These are phyloP conservation scores for Cossypha heuglini DNA, from an alignment of 2,797 vertebrate genomes.

Conservation along the genomic window DNA sequence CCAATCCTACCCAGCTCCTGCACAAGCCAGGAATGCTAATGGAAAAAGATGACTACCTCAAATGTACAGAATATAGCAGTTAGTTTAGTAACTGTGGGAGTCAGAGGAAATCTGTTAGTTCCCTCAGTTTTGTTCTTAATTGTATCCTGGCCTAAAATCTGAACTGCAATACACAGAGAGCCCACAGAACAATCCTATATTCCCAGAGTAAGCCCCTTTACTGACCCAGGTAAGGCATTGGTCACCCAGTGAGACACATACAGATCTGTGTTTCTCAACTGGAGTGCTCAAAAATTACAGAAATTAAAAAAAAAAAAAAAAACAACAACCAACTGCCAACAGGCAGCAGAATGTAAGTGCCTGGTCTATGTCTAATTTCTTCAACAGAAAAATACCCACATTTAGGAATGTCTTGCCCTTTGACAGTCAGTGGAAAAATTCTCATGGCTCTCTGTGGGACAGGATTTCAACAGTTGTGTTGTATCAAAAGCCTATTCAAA, in stretches of 20 bases:
- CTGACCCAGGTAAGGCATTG: neutral
- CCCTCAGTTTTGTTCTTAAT: neutral
- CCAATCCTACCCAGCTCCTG: neutral
- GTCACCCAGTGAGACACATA: accelerated
- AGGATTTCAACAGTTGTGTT: neutral
- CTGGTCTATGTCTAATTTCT: neutral
- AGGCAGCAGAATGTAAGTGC: neutral
- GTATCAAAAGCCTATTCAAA: neutral
- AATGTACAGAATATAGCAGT: neutral
- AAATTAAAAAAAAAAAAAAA: neutral
- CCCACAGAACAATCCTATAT: neutral
- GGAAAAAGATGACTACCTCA: neutral
- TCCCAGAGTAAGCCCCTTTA: accelerated
- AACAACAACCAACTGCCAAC: neutral
- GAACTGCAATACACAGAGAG: neutral
- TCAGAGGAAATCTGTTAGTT: neutral
- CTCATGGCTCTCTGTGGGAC: neutral
- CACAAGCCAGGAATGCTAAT: neutral
- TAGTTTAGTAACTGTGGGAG: too few species aligned
- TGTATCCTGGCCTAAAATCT: neutral
- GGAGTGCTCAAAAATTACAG: neutral
- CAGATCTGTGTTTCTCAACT: neutral
- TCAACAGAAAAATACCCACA: neutral
- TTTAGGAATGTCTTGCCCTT: neutral
- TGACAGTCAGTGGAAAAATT: neutral